Evolutionary conservation across 2,888 invertebrate species (phyloP), one percentile per base, ranked within the genome.

Genomic region (Protodeltote pygarga): DNA sequence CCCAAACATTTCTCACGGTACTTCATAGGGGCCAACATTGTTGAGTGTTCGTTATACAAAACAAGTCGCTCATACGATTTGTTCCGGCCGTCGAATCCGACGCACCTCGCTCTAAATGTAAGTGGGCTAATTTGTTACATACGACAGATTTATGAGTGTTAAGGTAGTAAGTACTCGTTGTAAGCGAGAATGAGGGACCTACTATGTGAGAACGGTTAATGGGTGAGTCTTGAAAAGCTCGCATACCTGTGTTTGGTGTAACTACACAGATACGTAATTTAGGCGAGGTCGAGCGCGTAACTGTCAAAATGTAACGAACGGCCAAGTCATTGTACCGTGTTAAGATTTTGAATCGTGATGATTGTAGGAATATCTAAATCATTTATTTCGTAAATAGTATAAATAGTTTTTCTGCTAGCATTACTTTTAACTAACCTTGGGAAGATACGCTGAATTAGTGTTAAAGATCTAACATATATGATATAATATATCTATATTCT

Each of bases 131-230:
- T 83, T 81, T 80, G 75, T 79, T 71, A 70, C 64, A 65, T 79
- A 72, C 68, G 80, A 85, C 83, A 85, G 85, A 86, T 85, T 87
- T 87, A 87, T 81, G 77, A 74, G 65, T 54, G 49, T 63, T 54
- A 68, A 71, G 64, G 71, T 66, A 63, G 61, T 46, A 32, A 25
- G 37, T 45, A 60, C 65, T 55, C 53, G 58, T 64, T 66, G 65
- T 71, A 71, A 65, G 65, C 54, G 54, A 67, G 65, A 69, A 69
- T 65, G 68, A 51, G 55, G 27, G 27, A 28, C 27, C 50, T 54
- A 62, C 35, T 21, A 10, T 44, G 77, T 70, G 81, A 85, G 82
- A 87, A 83, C 65, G 65, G 77, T 66, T 81, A 79, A 81, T 83
- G 77, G 73, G 59, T 51, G 66, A 71, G 65, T 72, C 71, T 58